Evolutionary conservation across 2,113 vertebrate genomes (phyloP).

Genomic region (Nanorana parkeri): DNA sequence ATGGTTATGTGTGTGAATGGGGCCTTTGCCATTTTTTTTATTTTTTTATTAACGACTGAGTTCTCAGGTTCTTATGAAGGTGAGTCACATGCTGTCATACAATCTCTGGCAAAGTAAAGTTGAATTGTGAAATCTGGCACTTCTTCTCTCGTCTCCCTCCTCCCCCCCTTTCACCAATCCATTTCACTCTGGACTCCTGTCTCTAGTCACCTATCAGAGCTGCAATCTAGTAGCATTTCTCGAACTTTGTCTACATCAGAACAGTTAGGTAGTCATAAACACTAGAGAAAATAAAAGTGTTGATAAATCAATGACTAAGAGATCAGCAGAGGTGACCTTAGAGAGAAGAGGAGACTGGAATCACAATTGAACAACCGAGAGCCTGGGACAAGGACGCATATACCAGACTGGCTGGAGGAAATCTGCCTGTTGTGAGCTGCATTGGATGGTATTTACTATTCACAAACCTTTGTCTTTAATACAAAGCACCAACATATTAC

Average conservation of each 20-base stretch:
- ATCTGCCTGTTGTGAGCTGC: background rate
- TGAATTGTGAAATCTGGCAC: conserved; percentile 8
- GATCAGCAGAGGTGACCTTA: background rate
- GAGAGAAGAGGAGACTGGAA: background rate
- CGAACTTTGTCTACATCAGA: conserved; percentile 26
- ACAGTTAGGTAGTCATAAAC: background rate
- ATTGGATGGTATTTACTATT: background rate
- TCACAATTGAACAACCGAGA: background rate
- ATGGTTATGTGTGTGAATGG: no score
- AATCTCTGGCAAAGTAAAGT: background rate
- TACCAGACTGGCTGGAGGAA: background rate
- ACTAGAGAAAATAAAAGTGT: background rate
- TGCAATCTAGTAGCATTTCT: background rate
- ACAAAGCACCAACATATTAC: background rate
- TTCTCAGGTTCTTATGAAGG: background rate
- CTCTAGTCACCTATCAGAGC: background rate
- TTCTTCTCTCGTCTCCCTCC: background rate
- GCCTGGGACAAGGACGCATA: background rate
- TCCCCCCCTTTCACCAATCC: background rate
- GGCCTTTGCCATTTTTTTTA: no score
- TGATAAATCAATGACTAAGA: conserved; percentile 4
- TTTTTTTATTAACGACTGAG: no score
- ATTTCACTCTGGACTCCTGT: background rate
- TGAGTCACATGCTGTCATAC: background rate
- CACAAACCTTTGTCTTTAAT: background rate